Evolutionary conservation across 2,888 invertebrate genomes (phyloP).

Genomic region (Pseudeuparius sepicola): DNA sequence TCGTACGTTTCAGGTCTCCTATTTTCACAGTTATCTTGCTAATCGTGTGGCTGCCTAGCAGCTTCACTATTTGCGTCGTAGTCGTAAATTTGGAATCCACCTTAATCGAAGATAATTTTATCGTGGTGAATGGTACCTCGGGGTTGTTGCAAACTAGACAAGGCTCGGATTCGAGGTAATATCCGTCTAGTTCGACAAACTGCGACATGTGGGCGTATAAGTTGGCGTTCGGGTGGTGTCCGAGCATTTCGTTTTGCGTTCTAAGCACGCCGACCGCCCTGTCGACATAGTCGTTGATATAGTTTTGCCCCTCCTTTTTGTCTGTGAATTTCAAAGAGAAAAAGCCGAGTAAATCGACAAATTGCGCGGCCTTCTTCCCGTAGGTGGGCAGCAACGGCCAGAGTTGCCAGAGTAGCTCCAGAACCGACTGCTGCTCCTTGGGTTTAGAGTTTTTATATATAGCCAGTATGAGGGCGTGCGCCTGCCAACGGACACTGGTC

Average conservation of each 20-base stretch:
- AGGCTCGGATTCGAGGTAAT: conserved; percentile 93
- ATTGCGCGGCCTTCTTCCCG: conserved; percentile 91
- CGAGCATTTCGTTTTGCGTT: conserved; percentile 79
- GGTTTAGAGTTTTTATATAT: conserved; percentile 76
- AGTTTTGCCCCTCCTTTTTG: conserved; percentile 46
- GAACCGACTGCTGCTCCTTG: conserved; percentile 65
- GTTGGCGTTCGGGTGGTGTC: conserved; percentile 89
- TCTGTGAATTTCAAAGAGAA: conserved; percentile 81
- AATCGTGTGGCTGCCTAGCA: conserved; percentile 91
- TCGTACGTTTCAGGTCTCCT: conserved; percentile 89
- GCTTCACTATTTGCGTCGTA: conserved; percentile 93
- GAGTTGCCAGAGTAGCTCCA: conserved; percentile 80
- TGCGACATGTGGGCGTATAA: conserved; percentile 86
- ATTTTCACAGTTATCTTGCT: conserved; percentile 88
- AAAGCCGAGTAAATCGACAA: conserved; percentile 92
- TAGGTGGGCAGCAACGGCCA: conserved; percentile 87
- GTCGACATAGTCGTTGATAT: conserved; percentile 63
- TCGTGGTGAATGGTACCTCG: conserved; percentile 82
- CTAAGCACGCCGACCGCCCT: conserved; percentile 77
- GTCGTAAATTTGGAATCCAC: conserved; percentile 97
- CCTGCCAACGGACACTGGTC: conserved; percentile 90
- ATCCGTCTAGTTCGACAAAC: conserved; percentile 92
- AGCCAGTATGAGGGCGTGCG: conserved; percentile 75
- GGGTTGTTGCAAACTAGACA: conserved; percentile 98
- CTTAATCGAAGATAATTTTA: conserved; percentile 88